Conservation (phyloP, 2,888 invertebrate genomes). For the Drosophila atripex region DNA sequence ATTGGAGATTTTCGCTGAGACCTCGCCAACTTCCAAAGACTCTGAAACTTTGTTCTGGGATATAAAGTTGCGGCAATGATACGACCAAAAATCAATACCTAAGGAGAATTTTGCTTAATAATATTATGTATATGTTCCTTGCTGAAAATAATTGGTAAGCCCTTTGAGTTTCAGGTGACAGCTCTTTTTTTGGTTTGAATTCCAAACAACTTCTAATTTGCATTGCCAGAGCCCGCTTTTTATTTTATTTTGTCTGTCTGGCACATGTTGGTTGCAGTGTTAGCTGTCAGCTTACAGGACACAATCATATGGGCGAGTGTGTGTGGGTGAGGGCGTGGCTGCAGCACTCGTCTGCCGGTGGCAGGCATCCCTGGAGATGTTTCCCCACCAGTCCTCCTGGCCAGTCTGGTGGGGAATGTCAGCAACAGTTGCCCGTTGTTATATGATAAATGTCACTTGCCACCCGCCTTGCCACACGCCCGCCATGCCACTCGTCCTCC, state of each 20-base stretch:
- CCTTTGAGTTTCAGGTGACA: constrained; percentile 1
- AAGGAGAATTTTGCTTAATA: background rate
- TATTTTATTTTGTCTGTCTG: constrained; percentile 17
- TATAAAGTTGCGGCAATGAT: background rate
- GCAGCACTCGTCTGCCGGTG: constrained; percentile 48
- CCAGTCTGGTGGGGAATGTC: constrained; percentile 52
- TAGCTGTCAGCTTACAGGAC: constrained; percentile 27
- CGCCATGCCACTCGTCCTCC: background rate
- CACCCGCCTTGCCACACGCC: background rate
- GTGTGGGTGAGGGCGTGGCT: constrained; percentile 13
- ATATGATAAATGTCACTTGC: constrained; percentile 41
- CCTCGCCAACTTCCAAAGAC: background rate
- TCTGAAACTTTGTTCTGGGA: background rate
- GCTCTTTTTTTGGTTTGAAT: background rate
- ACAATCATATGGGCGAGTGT: constrained; percentile 10
- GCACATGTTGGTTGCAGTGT: constrained; percentile 39
- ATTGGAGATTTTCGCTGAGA: background rate
- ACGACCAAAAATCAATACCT: background rate
- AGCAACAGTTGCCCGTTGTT: constrained; percentile 67
- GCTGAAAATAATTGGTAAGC: background rate
- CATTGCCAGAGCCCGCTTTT: constrained; percentile 16
- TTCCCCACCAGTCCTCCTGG: background rate
- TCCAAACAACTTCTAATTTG: constrained; percentile 7
- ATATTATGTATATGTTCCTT: background rate
- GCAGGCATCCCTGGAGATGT: constrained; percentile 52